phyloP scores from a whole-genome alignment of 2,113 vertebrate genomes.

The Myrmophylax atrothorax region DNA sequence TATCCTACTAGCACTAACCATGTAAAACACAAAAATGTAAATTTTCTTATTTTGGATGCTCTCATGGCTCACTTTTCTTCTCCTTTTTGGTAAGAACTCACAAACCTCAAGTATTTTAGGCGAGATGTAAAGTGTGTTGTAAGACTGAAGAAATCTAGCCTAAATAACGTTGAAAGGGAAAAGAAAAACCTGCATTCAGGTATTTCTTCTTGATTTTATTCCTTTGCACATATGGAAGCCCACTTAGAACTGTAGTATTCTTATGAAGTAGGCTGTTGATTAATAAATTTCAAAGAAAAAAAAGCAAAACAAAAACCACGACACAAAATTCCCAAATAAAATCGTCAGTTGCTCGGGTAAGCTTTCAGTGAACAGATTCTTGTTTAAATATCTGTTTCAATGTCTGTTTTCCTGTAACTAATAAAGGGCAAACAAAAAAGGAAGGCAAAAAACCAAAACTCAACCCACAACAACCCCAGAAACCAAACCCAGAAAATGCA shows the following conservation, averaged over 20 bases:
- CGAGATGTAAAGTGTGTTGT: not conserved
- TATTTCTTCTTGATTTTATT: not conserved
- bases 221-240: not conserved
- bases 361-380: not conserved
- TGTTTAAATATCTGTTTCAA: not conserved
- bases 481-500: not conserved
- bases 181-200: not conserved
- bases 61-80: not conserved
- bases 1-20: not conserved
- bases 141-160: not conserved
- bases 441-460: not conserved
- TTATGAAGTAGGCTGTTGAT: not conserved
- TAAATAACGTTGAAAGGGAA: not conserved
- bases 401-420: not conserved
- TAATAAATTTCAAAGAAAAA: not conserved
- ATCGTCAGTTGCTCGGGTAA: not conserved
- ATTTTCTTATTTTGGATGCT: not conserved
- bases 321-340: rapidly evolving
- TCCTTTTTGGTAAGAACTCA: not conserved
- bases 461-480: not conserved
- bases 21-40: not conserved
- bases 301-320: not conserved
- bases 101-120: not conserved
- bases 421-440: not conserved
- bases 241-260: not conserved